Conservation (phyloP, 2,113 vertebrate genomes). For the Quiscalus mexicanus region DNA sequence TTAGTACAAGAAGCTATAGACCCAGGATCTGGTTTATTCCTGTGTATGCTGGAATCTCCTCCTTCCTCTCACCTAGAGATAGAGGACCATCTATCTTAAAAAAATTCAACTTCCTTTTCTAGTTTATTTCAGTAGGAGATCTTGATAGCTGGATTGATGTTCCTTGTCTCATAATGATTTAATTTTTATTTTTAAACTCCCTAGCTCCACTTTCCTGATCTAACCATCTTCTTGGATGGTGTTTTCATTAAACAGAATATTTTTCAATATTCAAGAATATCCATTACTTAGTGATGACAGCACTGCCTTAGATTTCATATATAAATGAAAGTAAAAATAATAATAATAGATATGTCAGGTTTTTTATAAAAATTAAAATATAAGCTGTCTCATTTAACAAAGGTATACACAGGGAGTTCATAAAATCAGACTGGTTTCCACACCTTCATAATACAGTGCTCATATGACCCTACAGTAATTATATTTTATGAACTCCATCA, state of each 20-base stretch:
- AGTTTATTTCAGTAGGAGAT: background rate
- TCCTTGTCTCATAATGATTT: background rate
- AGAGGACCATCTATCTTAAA: background rate
- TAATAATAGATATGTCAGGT: background rate
- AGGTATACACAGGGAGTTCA: background rate
- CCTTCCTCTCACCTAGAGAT: background rate
- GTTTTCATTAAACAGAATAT: background rate
- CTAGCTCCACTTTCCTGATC: background rate
- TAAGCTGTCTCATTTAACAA: background rate
- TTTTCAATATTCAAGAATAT: background rate
- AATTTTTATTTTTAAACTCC: background rate
- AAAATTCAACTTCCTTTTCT: background rate
- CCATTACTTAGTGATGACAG: background rate
- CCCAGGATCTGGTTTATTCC: background rate
- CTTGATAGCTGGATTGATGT: background rate
- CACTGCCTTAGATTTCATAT: background rate
- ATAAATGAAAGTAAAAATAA: background rate
- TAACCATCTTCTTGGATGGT: background rate
- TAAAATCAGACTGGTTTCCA: background rate
- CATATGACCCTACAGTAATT: background rate
- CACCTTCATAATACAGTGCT: background rate
- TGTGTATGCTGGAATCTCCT: background rate
- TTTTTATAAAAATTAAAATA: background rate
- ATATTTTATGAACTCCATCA: constrained; percentile 10
- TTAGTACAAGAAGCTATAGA: background rate